A percentile compares a stretch with the other conserved stretches of the same genome.
Conservation (phyloP, 2,888 invertebrate species). For the Baronia brevicornis region DNA sequence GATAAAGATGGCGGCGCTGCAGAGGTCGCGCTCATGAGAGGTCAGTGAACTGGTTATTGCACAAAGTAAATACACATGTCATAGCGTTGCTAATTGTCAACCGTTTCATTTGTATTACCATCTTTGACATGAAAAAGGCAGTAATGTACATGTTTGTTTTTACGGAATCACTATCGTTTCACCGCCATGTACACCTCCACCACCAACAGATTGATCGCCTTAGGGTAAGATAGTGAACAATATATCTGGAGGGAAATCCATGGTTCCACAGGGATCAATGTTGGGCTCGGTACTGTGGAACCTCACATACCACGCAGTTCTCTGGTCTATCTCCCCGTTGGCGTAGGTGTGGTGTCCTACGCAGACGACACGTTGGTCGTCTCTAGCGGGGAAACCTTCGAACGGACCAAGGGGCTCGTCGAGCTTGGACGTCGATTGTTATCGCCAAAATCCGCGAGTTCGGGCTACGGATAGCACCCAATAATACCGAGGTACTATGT, state of each 20-base stretch:
- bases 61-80: neutral
- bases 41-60: conserved; percentile 19
- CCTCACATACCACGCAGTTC: conserved; percentile 5
- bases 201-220: too few species aligned
- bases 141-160: too few species aligned
- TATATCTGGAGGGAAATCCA: too few species aligned
- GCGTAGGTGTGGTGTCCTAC: conserved; percentile 16
- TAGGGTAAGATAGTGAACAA: too few species aligned
- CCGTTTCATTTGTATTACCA: too few species aligned
- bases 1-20: conserved; percentile 62
- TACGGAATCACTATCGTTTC: too few species aligned
- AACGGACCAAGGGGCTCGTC: neutral
- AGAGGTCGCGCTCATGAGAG: conserved; percentile 31
- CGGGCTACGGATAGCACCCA: conserved; percentile 14
- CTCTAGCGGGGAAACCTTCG: neutral
- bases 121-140: too few species aligned
- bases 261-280: conserved; percentile 16
- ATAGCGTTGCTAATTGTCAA: neutral
- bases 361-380: conserved; percentile 14
- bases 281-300: conserved; percentile 21
- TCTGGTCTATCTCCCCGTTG: conserved; percentile 4
- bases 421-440: conserved; percentile 2
- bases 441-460: conserved; percentile 9
- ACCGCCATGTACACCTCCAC: too few species aligned
- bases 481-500: conserved; percentile 18